Base-by-base conservation (phyloP, 2,888 invertebrate species). In the Ditula angustiorana region DNA sequence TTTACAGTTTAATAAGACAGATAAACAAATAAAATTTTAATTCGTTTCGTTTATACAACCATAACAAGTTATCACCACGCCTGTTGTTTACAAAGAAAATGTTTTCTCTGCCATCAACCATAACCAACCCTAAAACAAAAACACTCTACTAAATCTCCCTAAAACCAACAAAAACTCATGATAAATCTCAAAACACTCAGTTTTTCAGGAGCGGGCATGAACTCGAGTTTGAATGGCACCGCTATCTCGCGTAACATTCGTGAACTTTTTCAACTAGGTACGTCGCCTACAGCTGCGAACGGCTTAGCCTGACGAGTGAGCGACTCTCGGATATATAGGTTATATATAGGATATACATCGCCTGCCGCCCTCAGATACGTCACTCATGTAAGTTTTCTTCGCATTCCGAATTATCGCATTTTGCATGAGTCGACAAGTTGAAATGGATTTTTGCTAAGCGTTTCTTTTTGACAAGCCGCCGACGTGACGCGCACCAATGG, bases 301-400 rank as follows among this genome's bases (percentile, higher is more conserved):
- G 81, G 89, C 87, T 88, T 87, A 88, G 81, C 79, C 72, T 85
- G 87, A 86, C 83, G 86, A 85, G 77, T 75, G 83, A 81, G 76
- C 79, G 81, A 67, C 65, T 67, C 74, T 84, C 82, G 13, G 21
- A 23, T 28, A 28, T 28, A 28, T 49, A 50, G 73, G 73, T 79
- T 75, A 72, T 80, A 83, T 86, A 58, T 44, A 35, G 61, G 33
- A 21, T 63, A 63, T 50, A 62, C 56, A 56, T 68, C 74, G 82
- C 79, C 87, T 87, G 88, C 80, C 77, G 69, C 73, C 73, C 74
- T 66, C 73, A 77, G 90, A 90, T 90, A 91, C 79, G 90, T 90
- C 90, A 88, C 83, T 90, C 90, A 87, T 85, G 76, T 78, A 83
- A 89, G 85, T 88, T 86, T 87, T 83, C 81, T 85, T 83, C 75